These are phyloP conservation scores for Adelognathus sp. DNA, from an alignment of 2,888 invertebrate species.

Conservation along the genomic window DNA sequence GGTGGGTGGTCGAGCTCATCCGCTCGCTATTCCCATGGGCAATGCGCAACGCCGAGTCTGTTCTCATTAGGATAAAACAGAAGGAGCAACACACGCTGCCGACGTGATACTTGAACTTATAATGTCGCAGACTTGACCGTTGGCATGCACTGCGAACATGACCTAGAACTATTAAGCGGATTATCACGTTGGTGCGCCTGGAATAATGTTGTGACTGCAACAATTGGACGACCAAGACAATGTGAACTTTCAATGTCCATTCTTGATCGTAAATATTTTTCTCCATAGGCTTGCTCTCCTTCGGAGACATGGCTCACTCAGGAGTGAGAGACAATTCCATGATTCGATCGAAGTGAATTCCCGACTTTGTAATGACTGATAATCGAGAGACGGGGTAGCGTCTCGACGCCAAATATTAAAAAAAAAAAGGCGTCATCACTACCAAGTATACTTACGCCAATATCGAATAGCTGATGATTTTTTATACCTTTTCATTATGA, in stretches of 20 bases:
- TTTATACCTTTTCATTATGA: too few relatives aligned
- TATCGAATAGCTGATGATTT: too few relatives aligned
- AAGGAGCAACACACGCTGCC: conserved; percentile 45
- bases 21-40: conserved; percentile 73
- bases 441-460: too few relatives aligned
- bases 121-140: conserved; percentile 3
- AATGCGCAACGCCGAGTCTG: conserved; percentile 73
- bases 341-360: too few relatives aligned
- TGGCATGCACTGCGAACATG: conserved; percentile 5
- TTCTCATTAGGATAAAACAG: conserved; percentile 80
- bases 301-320: too few relatives aligned
- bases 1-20: conserved; percentile 20
- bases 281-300: too few relatives aligned
- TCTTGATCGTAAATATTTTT: too few relatives aligned
- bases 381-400: too few relatives aligned
- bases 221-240: background rate
- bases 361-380: too few relatives aligned
- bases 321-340: too few relatives aligned
- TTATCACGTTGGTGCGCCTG: background rate
- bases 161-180: conserved; percentile 15
- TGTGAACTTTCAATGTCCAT: background rate
- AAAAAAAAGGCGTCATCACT: too few relatives aligned
- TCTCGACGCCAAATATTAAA: too few relatives aligned
- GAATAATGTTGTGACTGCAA: background rate
- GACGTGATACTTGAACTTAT: conserved; percentile 7